These are phyloP conservation scores for Matsumurasca onukii DNA, from an alignment of 1,140 invertebrate genomes.

Conservation along the genomic window DNA sequence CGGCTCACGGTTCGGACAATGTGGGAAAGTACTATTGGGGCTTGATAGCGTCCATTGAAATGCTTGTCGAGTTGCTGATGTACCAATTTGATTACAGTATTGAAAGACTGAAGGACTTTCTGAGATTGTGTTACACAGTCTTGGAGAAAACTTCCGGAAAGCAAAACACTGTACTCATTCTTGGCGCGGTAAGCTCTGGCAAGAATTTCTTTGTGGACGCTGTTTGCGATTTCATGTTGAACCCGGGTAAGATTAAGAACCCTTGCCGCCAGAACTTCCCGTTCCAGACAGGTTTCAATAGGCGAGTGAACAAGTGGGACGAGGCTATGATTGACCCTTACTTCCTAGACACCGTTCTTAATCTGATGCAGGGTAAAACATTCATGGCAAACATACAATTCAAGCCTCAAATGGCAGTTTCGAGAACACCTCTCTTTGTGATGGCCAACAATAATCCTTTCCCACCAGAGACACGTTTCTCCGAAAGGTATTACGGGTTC, in stretches of 20 bases:
- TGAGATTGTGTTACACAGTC: background rate
- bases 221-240: background rate
- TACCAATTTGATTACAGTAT: background rate
- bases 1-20: background rate
- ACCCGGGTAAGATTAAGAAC: background rate
- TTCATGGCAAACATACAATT: background rate
- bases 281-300: background rate
- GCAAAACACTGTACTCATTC: background rate
- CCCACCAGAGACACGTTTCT: too few relatives aligned
- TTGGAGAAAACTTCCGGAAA: too few relatives aligned
- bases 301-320: background rate
- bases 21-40: background rate
- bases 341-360: too few relatives aligned
- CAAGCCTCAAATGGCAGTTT: background rate
- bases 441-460: background rate
- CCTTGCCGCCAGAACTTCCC: background rate
- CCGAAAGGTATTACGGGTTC: too few relatives aligned
- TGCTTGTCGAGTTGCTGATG: background rate
- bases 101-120: background rate
- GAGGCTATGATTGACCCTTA: too few relatives aligned
- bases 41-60: background rate
- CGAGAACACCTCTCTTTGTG: background rate
- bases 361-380: background rate
- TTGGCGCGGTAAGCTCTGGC: background rate
- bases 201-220: conserved; percentile 2